Evolutionary conservation across 2,888 invertebrate genomes (phyloP).

Genomic region (Corythucha ciliata): DNA sequence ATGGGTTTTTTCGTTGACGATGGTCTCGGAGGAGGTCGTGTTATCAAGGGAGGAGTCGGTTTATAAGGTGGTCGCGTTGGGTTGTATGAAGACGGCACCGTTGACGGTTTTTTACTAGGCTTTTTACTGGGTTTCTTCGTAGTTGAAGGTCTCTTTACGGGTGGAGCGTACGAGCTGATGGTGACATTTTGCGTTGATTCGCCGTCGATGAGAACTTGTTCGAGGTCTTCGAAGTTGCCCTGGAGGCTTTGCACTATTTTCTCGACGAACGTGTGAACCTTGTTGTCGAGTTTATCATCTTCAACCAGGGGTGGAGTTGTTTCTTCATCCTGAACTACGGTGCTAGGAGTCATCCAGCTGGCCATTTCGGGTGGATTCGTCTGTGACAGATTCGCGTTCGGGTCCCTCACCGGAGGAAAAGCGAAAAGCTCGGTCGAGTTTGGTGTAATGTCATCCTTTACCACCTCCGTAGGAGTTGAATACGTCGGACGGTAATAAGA

Average conservation of each 20-base stretch:
- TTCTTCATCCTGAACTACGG: conserved; percentile 51
- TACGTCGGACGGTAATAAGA: conserved; percentile 21
- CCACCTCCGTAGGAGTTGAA: conserved; percentile 26
- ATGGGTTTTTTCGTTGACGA: conserved; percentile 38
- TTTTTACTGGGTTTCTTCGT: conserved; percentile 40
- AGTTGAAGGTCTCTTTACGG: conserved; percentile 41
- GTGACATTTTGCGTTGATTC: conserved; percentile 35
- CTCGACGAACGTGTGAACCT: conserved; percentile 71
- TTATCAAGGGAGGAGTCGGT: conserved; percentile 29
- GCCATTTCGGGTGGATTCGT: conserved; percentile 41
- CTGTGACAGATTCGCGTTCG: conserved; percentile 63
- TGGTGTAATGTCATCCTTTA: conserved; percentile 27
- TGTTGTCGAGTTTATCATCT: conserved; percentile 64
- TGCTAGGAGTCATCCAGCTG: conserved; percentile 35
- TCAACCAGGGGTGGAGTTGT: conserved; percentile 73
- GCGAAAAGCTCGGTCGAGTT: conserved; percentile 51
- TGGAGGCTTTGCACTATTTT: conserved; percentile 75
- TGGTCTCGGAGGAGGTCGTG: conserved; percentile 32
- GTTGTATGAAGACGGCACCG: conserved; percentile 27
- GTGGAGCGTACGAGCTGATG: conserved; percentile 34
- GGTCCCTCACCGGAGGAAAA: conserved; percentile 78
- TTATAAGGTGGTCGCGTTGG: conserved; percentile 30
- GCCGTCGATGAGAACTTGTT: conserved; percentile 60
- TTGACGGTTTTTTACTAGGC: conserved; percentile 35
- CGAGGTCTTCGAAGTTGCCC: conserved; percentile 70